phyloP scores from a whole-genome alignment of 2,113 vertebrate species.

The Buteo buteo region DNA sequence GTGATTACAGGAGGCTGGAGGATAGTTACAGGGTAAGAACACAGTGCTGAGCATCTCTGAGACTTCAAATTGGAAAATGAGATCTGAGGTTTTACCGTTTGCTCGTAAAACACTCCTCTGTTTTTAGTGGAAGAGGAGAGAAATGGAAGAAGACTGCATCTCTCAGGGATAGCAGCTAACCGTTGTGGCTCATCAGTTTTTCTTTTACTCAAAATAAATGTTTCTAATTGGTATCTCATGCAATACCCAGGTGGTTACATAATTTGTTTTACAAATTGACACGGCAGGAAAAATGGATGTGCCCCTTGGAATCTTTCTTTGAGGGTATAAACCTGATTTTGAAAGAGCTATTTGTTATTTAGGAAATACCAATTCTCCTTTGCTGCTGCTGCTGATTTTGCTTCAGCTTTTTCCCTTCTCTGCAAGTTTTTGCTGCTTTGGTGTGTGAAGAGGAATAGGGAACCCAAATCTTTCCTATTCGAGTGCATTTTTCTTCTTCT shows the following conservation, averaged over 20 bases:
- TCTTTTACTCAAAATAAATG: background rate
- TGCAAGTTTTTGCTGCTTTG: background rate
- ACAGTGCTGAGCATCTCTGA: background rate
- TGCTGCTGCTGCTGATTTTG: background rate
- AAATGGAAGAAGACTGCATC: background rate
- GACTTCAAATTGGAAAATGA: conserved; percentile 21
- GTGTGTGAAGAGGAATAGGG: background rate
- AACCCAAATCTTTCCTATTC: background rate
- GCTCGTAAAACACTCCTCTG: background rate
- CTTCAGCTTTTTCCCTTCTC: background rate
- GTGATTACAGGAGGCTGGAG: background rate
- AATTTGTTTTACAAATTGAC: background rate
- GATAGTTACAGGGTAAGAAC: conserved; percentile 1
- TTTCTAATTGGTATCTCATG: background rate
- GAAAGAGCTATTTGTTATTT: background rate
- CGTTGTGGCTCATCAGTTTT: background rate
- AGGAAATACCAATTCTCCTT: background rate
- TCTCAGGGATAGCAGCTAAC: background rate
- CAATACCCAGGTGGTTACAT: background rate
- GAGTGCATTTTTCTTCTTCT: background rate
- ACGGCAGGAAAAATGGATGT: background rate
- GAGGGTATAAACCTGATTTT: background rate
- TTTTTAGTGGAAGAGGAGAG: background rate
- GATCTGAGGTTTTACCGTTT: background rate
- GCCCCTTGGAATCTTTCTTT: background rate